Evolutionary conservation across 2,888 invertebrate species (phyloP), one percentile per base, ranked within the genome.

Genomic region (Xestia rhomboidea): DNA sequence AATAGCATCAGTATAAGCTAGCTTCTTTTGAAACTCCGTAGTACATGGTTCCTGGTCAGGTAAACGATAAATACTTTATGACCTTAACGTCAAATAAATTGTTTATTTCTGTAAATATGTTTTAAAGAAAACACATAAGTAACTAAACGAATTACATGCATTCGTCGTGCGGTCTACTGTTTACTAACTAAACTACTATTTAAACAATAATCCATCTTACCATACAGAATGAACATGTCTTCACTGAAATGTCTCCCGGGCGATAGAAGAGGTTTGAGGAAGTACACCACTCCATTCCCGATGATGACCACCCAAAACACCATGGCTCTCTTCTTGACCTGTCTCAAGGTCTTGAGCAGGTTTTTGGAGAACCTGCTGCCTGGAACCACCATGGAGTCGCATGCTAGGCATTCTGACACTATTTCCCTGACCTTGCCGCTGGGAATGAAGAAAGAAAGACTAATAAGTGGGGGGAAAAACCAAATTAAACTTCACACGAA

Each of bases 201-300:
- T 7, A 27, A 57, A 27, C 7, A 38, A 63, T n/a, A 41, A 64
- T 64, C n/a, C 18, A 41, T 44, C 73, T 81, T 38, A 77, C 77
- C 77, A 38, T 30, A 63, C 3, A 77, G 77, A 44, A 73, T 73
- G 27, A 77, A 77, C 62, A 11, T 81, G 24, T 94, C 94, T 69
- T 94, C 93, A 80, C 91, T 87, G 0, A 93, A 87, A 84, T 94
- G 94, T 67, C 94, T 88, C 4, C 95, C 95, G 1, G 94, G 91
- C 6, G 84, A 57, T 0, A 95, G 15, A 0, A 93, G 21, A 0
- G 94, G 92, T 49, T 89, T 90, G 0, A 76, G 1, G 3, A 90
- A 24, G 68, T 94, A 95, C 0, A 91, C 49, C 0, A 92, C 57
- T 0, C 92, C 92, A 44, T 93, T 93, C 0, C 81, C 79, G 8